Evolutionary conservation across 1,140 invertebrate species (phyloP).

Genomic region (Caerostris darwini): DNA sequence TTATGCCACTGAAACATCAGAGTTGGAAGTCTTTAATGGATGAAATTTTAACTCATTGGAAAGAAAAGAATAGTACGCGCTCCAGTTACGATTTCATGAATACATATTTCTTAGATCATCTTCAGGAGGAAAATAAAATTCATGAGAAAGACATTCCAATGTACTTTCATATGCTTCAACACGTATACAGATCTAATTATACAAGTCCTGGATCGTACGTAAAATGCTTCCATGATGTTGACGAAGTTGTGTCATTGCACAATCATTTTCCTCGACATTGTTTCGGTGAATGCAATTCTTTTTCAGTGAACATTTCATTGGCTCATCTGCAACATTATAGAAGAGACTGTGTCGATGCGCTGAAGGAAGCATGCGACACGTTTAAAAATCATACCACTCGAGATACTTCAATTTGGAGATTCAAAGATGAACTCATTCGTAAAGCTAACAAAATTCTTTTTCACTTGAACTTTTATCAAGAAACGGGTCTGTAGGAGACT

Average conservation of each 20-base stretch:
- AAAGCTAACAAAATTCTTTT: constrained; percentile 87
- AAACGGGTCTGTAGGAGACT: too few species aligned
- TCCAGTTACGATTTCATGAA: constrained; percentile 95
- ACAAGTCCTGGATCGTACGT: constrained; percentile 96
- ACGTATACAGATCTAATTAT: constrained; percentile 94
- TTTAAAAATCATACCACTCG: constrained; percentile 90
- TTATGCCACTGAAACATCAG: constrained; percentile 91
- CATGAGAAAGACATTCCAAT: constrained; percentile 86
- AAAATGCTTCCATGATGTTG: constrained; percentile 96
- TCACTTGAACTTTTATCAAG: constrained; percentile 80
- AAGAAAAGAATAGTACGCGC: constrained; percentile 88
- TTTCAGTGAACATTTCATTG: constrained; percentile 90
- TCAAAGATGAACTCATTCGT: constrained; percentile 88
- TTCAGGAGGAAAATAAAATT: constrained; percentile 82
- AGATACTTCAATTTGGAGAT: constrained; percentile 94
- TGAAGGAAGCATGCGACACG: constrained; percentile 91
- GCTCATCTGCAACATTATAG: constrained; percentile 96
- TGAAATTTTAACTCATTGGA: constrained; percentile 85
- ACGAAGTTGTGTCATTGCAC: constrained; percentile 92
- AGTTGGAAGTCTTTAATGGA: constrained; percentile 92
- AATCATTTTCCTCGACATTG: constrained; percentile 96
- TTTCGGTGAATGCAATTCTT: constrained; percentile 92
- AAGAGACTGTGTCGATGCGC: constrained; percentile 94
- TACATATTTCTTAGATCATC: constrained; percentile 96
- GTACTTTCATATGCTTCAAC: constrained; percentile 96